A percentile compares a stretch with the other conserved stretches of the same genome.
phyloP scores from a whole-genome alignment of 2,113 vertebrate species.

The Sinocyclocheilus maitianheensis region DNA sequence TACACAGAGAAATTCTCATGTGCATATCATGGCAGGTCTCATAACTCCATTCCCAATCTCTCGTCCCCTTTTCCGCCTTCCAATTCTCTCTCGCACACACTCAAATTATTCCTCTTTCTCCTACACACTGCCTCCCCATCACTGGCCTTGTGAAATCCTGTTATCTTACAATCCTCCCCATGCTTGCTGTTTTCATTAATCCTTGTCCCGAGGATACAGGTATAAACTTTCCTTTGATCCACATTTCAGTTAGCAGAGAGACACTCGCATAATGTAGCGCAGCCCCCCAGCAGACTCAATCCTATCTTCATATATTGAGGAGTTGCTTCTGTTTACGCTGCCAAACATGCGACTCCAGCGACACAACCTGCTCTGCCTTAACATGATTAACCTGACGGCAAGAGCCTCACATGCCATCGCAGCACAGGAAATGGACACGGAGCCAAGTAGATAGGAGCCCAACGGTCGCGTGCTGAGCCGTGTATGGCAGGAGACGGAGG shows the following conservation, averaged over 20 bases:
- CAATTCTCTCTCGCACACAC: slow-evolving; percentile 25
- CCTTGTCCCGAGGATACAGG: slow-evolving; percentile 76
- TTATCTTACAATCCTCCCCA: slow-evolving; percentile 50
- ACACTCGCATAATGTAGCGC: slow-evolving; percentile 61
- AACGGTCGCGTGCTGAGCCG: not conserved
- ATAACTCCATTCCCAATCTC: not conserved
- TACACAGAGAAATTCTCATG: not conserved
- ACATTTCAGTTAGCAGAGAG: slow-evolving; percentile 77
- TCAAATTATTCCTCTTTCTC: not conserved
- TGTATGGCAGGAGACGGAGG: not conserved
- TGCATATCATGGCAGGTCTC: slow-evolving; percentile 22
- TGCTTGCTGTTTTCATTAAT: slow-evolving; percentile 74
- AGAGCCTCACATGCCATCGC: not conserved
- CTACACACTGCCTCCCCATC: not conserved
- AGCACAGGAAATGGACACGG: not conserved
- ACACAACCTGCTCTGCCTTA: slow-evolving; percentile 30
- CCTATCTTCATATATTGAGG: not conserved
- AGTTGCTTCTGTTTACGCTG: not conserved
- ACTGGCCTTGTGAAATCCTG: slow-evolving; percentile 49
- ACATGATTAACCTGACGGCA: slow-evolving; percentile 30
- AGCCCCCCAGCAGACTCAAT: slow-evolving; percentile 19
- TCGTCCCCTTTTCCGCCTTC: not conserved
- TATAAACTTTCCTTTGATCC: slow-evolving; percentile 85
- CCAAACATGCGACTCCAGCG: slow-evolving; percentile 1
- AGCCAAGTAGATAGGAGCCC: not conserved